Conservation (phyloP, 2,113 vertebrate genomes). For the Notothenia coriiceps region DNA sequence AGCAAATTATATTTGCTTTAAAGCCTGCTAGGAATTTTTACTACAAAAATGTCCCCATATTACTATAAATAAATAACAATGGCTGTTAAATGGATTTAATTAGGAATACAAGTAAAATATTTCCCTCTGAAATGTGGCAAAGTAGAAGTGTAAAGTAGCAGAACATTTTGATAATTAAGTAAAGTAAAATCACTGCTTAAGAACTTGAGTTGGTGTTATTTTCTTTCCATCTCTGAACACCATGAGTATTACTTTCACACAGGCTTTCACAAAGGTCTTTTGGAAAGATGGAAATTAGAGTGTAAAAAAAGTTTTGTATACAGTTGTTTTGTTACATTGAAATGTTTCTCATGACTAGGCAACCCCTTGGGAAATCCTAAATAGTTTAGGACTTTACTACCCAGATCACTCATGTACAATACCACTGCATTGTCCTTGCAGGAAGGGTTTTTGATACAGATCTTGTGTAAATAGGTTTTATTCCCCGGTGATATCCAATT, state of each 20-base stretch:
- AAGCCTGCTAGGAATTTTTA: too few relatives aligned
- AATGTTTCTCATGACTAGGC: neutral
- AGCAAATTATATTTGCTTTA: too few relatives aligned
- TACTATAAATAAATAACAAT: neutral
- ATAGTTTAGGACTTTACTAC: neutral
- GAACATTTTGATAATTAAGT: neutral
- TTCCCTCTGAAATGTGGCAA: neutral
- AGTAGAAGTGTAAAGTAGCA: neutral
- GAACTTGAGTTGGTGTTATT: too few relatives aligned
- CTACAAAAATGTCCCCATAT: neutral
- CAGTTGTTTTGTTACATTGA: too few relatives aligned
- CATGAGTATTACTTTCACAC: too few relatives aligned
- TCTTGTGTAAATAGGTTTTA: neutral
- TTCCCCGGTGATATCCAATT: neutral
- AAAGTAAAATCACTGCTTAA: too few relatives aligned
- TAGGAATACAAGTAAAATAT: neutral
- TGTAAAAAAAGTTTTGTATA: neutral
- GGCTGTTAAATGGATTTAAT: too few relatives aligned
- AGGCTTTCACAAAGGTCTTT: neutral
- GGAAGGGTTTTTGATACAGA: neutral
- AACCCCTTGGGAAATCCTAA: constrained; percentile 1
- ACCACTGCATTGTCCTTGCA: neutral
- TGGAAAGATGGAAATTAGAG: constrained; percentile 7
- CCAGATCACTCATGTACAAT: neutral
- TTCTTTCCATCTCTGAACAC: too few relatives aligned